Conservation (phyloP, 1,140 invertebrate genomes). For the Lordiphosa collinella region DNA sequence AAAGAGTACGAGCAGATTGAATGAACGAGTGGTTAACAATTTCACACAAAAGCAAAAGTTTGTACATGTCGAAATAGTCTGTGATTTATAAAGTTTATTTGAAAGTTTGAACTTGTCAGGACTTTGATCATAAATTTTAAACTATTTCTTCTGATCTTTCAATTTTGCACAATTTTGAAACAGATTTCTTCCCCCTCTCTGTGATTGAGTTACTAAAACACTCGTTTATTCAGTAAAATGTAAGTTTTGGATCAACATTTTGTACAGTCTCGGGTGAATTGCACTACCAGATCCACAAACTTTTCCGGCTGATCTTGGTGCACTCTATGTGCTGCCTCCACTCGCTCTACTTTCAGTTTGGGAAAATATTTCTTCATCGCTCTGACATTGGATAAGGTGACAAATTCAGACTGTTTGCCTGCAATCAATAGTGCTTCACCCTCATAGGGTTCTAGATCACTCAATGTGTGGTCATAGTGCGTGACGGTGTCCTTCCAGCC, state of each 20-base stretch:
- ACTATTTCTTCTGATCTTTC: no score
- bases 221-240: no score
- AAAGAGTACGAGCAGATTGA: no score
- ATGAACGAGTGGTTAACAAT: no score
- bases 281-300: constrained; percentile 25
- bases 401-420: constrained; percentile 7
- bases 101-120: neutral
- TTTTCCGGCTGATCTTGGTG: constrained; percentile 18
- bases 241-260: neutral
- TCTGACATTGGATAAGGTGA: constrained; percentile 8
- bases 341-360: constrained; percentile 17
- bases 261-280: constrained; percentile 18
- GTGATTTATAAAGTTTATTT: no score
- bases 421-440: constrained; percentile 34
- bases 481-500: constrained; percentile 20
- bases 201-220: no score
- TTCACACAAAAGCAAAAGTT: no score
- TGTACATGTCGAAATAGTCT: no score
- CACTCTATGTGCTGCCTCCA: constrained; percentile 15
- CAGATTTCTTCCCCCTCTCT: no score
- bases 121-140: no score
- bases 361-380: constrained; percentile 33
- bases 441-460: constrained; percentile 7
- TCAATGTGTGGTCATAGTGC: constrained; percentile 13
- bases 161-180: no score